A percentile compares a stretch with the other conserved stretches of the same genome.
Evolutionary conservation across 2,797 vertebrate genomes (phyloP).

Genomic region (Sebastolobus altivelis): DNA sequence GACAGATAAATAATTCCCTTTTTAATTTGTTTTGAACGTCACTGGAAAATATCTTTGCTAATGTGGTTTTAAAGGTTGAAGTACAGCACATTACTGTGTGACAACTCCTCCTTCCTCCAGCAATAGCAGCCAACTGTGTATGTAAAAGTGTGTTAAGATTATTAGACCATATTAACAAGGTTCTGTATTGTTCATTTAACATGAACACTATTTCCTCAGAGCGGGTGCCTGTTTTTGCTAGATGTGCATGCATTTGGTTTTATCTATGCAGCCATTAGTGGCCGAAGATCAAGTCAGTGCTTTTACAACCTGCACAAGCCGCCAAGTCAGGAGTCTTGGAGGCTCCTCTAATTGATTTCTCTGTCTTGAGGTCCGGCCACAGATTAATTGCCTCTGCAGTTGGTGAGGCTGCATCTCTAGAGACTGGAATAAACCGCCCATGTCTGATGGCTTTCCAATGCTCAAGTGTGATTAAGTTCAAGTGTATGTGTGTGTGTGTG

Average conservation of each 20-base stretch:
- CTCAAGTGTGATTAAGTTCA: conserved; percentile 74
- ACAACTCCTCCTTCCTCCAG: not conserved
- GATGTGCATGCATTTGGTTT: conserved; percentile 2
- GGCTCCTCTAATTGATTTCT: conserved; percentile 72
- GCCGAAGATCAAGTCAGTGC: conserved; percentile 41
- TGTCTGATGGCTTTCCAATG: conserved; percentile 52
- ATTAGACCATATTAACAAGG: not conserved
- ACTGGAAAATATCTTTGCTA: not conserved
- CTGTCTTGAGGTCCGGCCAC: conserved; percentile 46
- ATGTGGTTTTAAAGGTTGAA: not conserved
- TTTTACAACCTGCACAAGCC: conserved; percentile 54
- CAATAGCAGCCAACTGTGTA: not conserved
- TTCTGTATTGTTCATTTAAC: not conserved
- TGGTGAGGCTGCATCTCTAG: conserved; percentile 57
- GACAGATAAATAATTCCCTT: not conserved
- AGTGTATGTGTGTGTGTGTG: conserved; percentile 39
- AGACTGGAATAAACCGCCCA: conserved; percentile 47
- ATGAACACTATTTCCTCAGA: not conserved
- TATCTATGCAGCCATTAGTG: conserved; percentile 54
- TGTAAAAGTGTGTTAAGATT: not conserved
- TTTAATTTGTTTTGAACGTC: not conserved
- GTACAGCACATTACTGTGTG: not conserved
- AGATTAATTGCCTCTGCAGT: conserved; percentile 76
- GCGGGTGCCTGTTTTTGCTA: not conserved
- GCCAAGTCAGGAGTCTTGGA: conserved; percentile 71